Conservation (phyloP, 2,888 invertebrate species). For the Sicus ferrugineus region DNA sequence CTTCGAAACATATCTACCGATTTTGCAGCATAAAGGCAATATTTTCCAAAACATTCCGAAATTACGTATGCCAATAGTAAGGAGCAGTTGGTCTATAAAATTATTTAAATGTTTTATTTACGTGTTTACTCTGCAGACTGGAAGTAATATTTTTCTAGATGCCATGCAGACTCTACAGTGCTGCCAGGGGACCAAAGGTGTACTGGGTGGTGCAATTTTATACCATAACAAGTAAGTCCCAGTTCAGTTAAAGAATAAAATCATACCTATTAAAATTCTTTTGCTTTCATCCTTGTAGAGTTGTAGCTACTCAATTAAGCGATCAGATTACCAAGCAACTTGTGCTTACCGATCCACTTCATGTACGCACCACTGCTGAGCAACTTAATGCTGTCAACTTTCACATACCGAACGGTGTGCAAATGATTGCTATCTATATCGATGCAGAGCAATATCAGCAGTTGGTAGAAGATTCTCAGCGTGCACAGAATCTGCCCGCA, state of each 20-base stretch:
- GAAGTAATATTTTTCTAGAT: slow-evolving; percentile 85
- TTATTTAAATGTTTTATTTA: slow-evolving; percentile 10
- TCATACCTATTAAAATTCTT: background rate
- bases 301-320: slow-evolving; percentile 81
- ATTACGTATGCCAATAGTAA: slow-evolving; percentile 81
- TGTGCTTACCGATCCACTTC: slow-evolving; percentile 82
- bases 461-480: slow-evolving; percentile 65
- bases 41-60: slow-evolving; percentile 84
- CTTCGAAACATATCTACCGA: slow-evolving; percentile 88
- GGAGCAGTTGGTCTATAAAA: slow-evolving; percentile 23
- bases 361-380: slow-evolving; percentile 84
- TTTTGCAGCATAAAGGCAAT: slow-evolving; percentile 83
- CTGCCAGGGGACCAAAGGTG: slow-evolving; percentile 80
- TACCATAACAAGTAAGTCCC: slow-evolving; percentile 84
- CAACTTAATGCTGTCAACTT: slow-evolving; percentile 69
- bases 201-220: slow-evolving; percentile 84
- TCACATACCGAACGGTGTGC: slow-evolving; percentile 81
- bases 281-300: slow-evolving; percentile 67
- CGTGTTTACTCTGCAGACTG: slow-evolving; percentile 68
- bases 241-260: background rate
- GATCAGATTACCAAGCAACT: slow-evolving; percentile 79
- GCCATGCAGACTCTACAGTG: slow-evolving; percentile 86
- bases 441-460: slow-evolving; percentile 70
- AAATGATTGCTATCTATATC: slow-evolving; percentile 80
- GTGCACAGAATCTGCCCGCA: slow-evolving; percentile 62